phyloP scores from a whole-genome alignment of 2,113 vertebrate species.

The Sander lucioperca region DNA sequence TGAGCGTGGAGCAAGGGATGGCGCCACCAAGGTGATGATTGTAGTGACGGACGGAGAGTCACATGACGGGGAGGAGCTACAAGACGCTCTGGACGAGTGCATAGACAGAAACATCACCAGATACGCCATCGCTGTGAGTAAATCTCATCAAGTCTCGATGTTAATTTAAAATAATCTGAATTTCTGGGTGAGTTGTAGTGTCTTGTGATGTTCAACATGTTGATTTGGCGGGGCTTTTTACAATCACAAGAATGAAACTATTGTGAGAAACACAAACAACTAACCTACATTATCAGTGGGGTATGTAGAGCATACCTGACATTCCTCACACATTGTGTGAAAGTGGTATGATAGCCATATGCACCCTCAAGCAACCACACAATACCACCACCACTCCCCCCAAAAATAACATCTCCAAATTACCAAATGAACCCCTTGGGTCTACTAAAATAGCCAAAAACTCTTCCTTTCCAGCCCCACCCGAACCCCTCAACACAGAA shows the following conservation, averaged over 20 bases:
- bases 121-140: conserved; percentile 93
- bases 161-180: neutral
- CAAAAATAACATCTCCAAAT: conserved; percentile 65
- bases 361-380: conserved; percentile 37
- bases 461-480: conserved; percentile 47
- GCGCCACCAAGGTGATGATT: conserved; percentile 92
- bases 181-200: neutral
- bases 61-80: conserved; percentile 94
- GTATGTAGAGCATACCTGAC: conserved; percentile 23
- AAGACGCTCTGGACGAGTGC: conserved; percentile 87
- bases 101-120: conserved; percentile 90
- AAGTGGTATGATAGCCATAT: conserved; percentile 16
- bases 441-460: conserved; percentile 65
- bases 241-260: neutral
- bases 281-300: neutral
- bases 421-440: conserved; percentile 62
- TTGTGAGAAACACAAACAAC: conserved; percentile 19
- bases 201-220: neutral
- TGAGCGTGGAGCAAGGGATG: conserved; percentile 86
- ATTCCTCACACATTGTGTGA: conserved; percentile 57
- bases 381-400: conserved; percentile 44
- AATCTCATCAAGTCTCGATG: neutral
- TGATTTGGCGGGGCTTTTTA: neutral
- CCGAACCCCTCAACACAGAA: conserved; percentile 51
- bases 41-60: conserved; percentile 98